Conservation (phyloP, 1,140 invertebrate genomes). For the Drosophila obscura region DNA sequence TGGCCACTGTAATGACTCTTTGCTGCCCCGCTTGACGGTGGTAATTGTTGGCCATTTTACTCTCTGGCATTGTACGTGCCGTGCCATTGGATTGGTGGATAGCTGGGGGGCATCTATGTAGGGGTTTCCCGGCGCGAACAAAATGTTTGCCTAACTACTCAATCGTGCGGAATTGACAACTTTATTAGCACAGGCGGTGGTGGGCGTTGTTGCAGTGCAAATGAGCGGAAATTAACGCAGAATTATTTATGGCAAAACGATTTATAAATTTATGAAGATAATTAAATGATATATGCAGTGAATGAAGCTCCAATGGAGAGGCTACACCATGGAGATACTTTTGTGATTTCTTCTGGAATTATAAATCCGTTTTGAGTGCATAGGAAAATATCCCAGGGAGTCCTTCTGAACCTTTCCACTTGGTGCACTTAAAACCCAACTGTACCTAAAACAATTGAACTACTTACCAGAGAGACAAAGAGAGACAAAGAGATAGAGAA, state of each 20-base stretch:
- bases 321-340: too few species aligned
- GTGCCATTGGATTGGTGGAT: constrained; percentile 43
- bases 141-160: constrained; percentile 72
- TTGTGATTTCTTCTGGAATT: too few species aligned
- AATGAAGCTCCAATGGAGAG: too few species aligned
- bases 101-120: too few species aligned
- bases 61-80: constrained; percentile 53
- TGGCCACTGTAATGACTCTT: constrained; percentile 76
- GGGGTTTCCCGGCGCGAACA: background rate
- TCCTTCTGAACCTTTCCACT: too few species aligned
- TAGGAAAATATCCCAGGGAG: too few species aligned
- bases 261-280: too few species aligned
- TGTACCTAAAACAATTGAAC: constrained; percentile 26
- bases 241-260: too few species aligned
- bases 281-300: too few species aligned
- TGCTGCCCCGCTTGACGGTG: constrained; percentile 28
- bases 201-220: constrained; percentile 24
- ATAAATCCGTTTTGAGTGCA: too few species aligned
- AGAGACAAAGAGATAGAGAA: too few species aligned
- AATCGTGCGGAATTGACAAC: constrained; percentile 78
- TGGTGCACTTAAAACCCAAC: background rate
- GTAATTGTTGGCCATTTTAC: constrained; percentile 57
- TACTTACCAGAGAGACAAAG: constrained; percentile 22
- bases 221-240: too few species aligned
- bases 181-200: constrained; percentile 57